Evolutionary conservation across 2,113 vertebrate genomes (phyloP).

Genomic region (Oryzias woworae): DNA sequence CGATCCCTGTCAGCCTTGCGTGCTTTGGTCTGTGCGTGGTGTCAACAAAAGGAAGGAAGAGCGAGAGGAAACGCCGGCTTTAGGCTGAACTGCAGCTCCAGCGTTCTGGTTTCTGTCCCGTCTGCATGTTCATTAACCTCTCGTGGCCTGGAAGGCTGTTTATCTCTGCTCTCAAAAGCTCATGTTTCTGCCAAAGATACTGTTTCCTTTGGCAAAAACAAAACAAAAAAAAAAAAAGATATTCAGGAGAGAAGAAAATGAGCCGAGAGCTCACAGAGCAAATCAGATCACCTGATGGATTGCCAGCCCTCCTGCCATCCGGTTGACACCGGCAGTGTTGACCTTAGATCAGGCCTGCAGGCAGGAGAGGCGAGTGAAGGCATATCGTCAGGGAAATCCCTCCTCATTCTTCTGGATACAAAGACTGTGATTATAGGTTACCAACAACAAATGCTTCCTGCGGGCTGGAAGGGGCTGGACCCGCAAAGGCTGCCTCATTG

Average conservation of each 20-base stretch:
- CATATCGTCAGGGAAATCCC: constrained; percentile 69
- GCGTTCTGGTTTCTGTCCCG: constrained; percentile 66
- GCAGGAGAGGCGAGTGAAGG: constrained; percentile 60
- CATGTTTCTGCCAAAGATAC: constrained; percentile 25
- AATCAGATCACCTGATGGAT: constrained; percentile 61
- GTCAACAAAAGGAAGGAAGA: constrained; percentile 64
- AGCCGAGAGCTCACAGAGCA: constrained; percentile 29
- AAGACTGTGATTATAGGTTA: constrained; percentile 69
- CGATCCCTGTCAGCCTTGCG: constrained; percentile 25
- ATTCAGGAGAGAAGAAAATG: constrained; percentile 41
- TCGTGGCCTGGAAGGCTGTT: constrained; percentile 54
- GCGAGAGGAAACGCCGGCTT: constrained; percentile 62
- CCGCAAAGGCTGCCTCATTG: constrained; percentile 56
- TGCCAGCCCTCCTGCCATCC: constrained; percentile 54
- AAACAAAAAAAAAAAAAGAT: background rate
- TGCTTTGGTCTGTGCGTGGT: constrained; percentile 58
- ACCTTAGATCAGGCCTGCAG: constrained; percentile 64
- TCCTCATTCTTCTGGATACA: constrained; percentile 64
- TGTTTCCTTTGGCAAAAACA: constrained; percentile 63
- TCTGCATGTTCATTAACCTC: constrained; percentile 63
- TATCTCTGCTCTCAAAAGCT: constrained; percentile 43
- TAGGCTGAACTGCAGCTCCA: constrained; percentile 44
- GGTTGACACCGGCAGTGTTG: constrained; percentile 49
- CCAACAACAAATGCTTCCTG: constrained; percentile 68
- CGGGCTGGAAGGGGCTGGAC: constrained; percentile 31